Base-by-base conservation (phyloP, 2,113 vertebrate species). In the Pelodiscus sinensis region DNA sequence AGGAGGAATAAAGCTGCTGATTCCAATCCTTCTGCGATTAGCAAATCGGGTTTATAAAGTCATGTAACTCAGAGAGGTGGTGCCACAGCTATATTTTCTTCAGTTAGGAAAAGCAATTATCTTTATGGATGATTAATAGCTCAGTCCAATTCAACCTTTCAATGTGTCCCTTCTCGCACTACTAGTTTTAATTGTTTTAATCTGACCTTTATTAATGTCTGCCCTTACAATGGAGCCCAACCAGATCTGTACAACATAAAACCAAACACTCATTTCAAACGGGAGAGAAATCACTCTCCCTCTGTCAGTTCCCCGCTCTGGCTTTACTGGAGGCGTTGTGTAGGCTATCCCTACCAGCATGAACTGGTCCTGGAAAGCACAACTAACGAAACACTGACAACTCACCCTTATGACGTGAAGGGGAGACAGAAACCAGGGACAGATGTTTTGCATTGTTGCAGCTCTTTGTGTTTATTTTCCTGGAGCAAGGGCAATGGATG, bases 191-290 rank as follows among this genome's bases (percentile, higher is more conserved):
- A 81, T 56, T 51, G 92, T 93, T 93, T 87, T 88, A 83, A 92
- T 90, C 55, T 92, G 92, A 96, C 95, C 96, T 96, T 93, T 93
- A n/a, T 80, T 75, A 68, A 82, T 58, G n/a, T 52, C 44, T 65
- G 80, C 38, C 73, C 56, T 87, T 79, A 82, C 75, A 35, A 25
- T 82, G 77, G 79, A 62, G 9, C 77, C 82, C 14, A 51, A 35
- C 31, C 27, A 57, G 65, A n/a, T 9, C 21, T 25, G 44, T 3
- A 18, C 52, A 25, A 29, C n/a, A 7, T 16, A 55, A 24, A 29
- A 62, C 5, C 54, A 8, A 27, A 75, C 15, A 44, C 16, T 5
- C 56, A 55, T 83, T 29, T 35, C n/a, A 22, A 29, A 27, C 18
- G 3, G 11, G 21, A 24, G 62, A 88, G 65, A 60, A 68, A 51